Conservation (phyloP, 2,888 invertebrate genomes). For the Ochlodes sylvanus region DNA sequence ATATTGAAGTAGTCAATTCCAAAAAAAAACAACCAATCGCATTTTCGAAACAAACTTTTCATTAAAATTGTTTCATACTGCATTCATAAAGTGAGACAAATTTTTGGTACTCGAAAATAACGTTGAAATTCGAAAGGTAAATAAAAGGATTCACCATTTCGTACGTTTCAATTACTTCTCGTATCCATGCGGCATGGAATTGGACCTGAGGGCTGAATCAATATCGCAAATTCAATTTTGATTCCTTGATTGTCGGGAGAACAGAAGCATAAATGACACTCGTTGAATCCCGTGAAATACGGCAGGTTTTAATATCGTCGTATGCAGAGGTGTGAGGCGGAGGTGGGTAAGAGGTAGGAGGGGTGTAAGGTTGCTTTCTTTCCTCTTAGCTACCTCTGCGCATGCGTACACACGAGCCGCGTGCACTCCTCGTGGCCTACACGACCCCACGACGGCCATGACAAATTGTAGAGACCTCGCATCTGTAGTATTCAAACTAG, state of each 20-base stretch:
- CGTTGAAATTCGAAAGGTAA: constrained; percentile 21
- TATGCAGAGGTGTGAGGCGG: constrained; percentile 57
- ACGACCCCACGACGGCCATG: constrained; percentile 46
- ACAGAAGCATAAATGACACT: constrained; percentile 65
- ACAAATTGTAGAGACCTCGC: constrained; percentile 45
- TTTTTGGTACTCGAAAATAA: constrained; percentile 15
- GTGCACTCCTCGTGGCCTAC: constrained; percentile 74
- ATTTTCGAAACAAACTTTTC: constrained; percentile 7
- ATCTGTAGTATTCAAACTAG: constrained; percentile 40
- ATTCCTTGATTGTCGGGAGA: constrained; percentile 65
- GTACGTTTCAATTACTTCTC: constrained; percentile 32
- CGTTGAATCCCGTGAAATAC: constrained; percentile 68
- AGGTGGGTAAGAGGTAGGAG: constrained; percentile 49
- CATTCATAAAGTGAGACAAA: background rate
- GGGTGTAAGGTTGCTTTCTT: constrained; percentile 39
- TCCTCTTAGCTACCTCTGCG: constrained; percentile 52
- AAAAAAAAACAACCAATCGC: background rate
- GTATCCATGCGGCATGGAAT: constrained; percentile 17
- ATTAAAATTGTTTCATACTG: background rate
- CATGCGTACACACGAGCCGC: constrained; percentile 74
- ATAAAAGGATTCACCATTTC: constrained; percentile 22
- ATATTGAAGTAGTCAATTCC: background rate
- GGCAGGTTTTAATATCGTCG: constrained; percentile 68
- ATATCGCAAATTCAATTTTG: constrained; percentile 63
- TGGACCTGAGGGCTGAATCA: constrained; percentile 41